Evolutionary conservation across 2,888 invertebrate species (phyloP), one percentile per base, ranked within the genome.

Genomic region (Frankliniella fusca): DNA sequence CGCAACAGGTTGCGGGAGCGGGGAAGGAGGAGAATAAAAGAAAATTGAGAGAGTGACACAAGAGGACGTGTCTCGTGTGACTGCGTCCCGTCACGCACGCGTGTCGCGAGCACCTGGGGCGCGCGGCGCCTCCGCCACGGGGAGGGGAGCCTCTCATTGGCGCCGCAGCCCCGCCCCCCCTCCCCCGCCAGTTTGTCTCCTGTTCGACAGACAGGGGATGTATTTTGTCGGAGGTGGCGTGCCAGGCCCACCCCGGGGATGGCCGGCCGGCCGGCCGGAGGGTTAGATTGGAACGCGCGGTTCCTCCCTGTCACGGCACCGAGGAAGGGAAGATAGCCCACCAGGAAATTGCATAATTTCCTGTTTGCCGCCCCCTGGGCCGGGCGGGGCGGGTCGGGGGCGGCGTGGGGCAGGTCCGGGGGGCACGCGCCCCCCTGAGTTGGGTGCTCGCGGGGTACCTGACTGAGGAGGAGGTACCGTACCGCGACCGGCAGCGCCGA

Each of bases 341-440:
- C 70, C 70, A 70, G 70, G 70, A 70, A 70, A 70, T 70, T 70
- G 70, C 70, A 70, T 70, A 70, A 70, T 70, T 70, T 70, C 70
- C 70, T 70, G 70, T 70, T 70, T n/a, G 70, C 70, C 70, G 70
- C 70, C 70, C 70, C 70, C 70, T 70, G n/a, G 23, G 20, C 70
- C 7, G n/a, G 70, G n/a, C 11, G 70, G 10, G 70, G 70, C 70
- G n/a, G 5, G 70, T 23, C 70, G 70, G n/a, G n/a, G n/a, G n/a
- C 65, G 65, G 65, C n/a, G 9, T 65, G 70, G n/a, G 5, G n/a
- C 70, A 23, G 70, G 54, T 12, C 20, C 38, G 38, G 38, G 38
- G 54, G 54, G 11, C 54, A 11, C 15, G 54, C 54, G 15, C 54
- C 54, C 18, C 54, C 15, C 54, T 5, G 54, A 20, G 15, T 20